Conservation (phyloP, 2,888 invertebrate species). For the Mycalesis mineus region DNA sequence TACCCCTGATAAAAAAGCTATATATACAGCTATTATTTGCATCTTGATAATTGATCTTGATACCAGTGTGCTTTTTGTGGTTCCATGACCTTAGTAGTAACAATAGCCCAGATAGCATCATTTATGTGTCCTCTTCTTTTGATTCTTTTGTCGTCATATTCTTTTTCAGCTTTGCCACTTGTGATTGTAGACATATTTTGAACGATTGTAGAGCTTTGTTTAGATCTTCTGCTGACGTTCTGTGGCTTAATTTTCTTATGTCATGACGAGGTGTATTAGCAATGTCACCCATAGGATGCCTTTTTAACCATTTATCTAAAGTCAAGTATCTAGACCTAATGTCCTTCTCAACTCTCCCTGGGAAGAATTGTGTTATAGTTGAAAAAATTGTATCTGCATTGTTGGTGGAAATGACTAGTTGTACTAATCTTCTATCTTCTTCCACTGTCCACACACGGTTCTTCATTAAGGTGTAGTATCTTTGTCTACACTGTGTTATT, state of each 20-base stretch:
- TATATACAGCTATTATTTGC: constrained; percentile 11
- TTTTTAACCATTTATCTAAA: constrained; percentile 71
- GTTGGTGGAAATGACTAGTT: constrained; percentile 74
- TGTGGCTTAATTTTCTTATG: constrained; percentile 48
- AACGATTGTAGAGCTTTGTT: constrained; percentile 54
- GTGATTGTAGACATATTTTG: constrained; percentile 49
- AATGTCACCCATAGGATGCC: constrained; percentile 61
- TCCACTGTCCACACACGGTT: constrained; percentile 77
- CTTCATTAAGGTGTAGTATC: constrained; percentile 75
- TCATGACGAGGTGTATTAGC: constrained; percentile 58
- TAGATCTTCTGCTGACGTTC: constrained; percentile 47
- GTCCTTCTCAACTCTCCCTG: constrained; percentile 76
- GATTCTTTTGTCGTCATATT: constrained; percentile 43
- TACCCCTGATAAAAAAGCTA: too few species aligned
- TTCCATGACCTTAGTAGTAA: constrained; percentile 44
- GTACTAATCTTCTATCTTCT: constrained; percentile 80
- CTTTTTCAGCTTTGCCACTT: constrained; percentile 40
- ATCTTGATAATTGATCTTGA: constrained; percentile 9
- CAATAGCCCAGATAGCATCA: constrained; percentile 48
- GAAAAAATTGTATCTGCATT: constrained; percentile 52
- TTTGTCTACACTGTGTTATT: constrained; percentile 77
- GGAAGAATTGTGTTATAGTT: constrained; percentile 70
- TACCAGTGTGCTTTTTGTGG: constrained; percentile 20
- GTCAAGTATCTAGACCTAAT: constrained; percentile 79
- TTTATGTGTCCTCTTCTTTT: constrained; percentile 47